Base-by-base conservation (phyloP, 2,113 vertebrate species). In the Montifringilla adamsi region DNA sequence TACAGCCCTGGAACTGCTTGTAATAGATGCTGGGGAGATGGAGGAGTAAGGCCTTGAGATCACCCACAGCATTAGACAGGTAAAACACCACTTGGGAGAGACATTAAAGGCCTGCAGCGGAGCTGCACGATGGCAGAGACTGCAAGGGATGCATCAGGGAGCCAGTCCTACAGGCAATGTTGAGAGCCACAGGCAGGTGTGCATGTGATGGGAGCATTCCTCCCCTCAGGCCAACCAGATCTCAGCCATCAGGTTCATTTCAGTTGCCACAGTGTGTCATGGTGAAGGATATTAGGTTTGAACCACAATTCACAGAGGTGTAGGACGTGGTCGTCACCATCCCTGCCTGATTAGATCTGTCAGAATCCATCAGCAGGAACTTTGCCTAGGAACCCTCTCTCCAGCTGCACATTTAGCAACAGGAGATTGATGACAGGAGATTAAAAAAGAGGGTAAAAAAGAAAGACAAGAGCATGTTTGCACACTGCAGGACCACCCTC, bases 311-410 rank as follows among this genome's bases (percentile, higher is more conserved):
- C 58, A 19, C 64, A 68, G 70, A 4, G 16, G 64, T 10, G 59
- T 1, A 23, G 90, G 82, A 90, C 6, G 3, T 22, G 76, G 84
- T 33, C 11, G 1, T 85, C 69, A 41, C 81, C 39, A 11, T 31
- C 78, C 76, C 90, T 79, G 81, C 66, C 85, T 83, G 93, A 95
- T 95, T 80, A 90, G 79, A 87, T 70, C 91, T 94, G 95, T 96
- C 95, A 95, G 90, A 95, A 92, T 53, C 72, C 27, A 94, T 93
- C 93, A 88, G 79, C 47, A 21, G n/a, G 60, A 92, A 26, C 52
- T 37, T 60, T 84, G 66, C 64, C 77, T n/a, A 19, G 39, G 82
- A 96, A 70, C 37, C 30, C 3, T 28, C 69, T 90, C 82, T 83
- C 66, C 3, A 9, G 81, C 52, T 92, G 83, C 69, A 82, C 46